Evolutionary conservation across 2,888 invertebrate species (phyloP).

Genomic region (Ditula angustiorana): DNA sequence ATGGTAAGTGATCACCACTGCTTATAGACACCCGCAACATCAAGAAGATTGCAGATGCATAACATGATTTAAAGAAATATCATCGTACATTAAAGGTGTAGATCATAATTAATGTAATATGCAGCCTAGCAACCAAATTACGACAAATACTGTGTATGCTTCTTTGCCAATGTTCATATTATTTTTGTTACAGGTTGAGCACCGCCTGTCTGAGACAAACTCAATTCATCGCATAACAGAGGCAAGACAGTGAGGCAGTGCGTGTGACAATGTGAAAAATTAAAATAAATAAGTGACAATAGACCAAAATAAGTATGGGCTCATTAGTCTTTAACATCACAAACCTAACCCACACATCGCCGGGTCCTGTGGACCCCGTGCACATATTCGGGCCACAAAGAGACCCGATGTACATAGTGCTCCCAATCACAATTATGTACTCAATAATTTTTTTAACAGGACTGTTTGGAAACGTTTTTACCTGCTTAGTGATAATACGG

Average conservation of each 20-base stretch:
- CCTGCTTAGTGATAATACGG: conserved; percentile 93
- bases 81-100: too few species aligned
- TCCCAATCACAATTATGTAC: conserved; percentile 92
- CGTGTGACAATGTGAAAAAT: neutral
- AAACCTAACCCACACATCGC: conserved; percentile 44
- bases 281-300: neutral
- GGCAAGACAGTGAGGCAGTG: neutral
- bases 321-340: conserved; percentile 33
- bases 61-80: too few species aligned
- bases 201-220: neutral
- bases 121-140: too few species aligned
- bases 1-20: too few species aligned
- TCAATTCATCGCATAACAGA: neutral
- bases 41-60: too few species aligned
- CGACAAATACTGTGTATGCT: too few species aligned
- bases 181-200: conserved; percentile 24
- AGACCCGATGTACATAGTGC: conserved; percentile 87
- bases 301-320: conserved; percentile 14
- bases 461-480: conserved; percentile 92
- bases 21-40: too few species aligned
- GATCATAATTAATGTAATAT: too few species aligned
- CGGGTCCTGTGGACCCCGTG: conserved; percentile 60
- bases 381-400: conserved; percentile 74
- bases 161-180: too few species aligned
- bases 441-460: conserved; percentile 92